Percentiles rank a stretch among this genome's conserved stretches.
These are phyloP conservation scores for Eciton burchellii DNA, from an alignment of 1,140 invertebrate species.

Conservation along the genomic window DNA sequence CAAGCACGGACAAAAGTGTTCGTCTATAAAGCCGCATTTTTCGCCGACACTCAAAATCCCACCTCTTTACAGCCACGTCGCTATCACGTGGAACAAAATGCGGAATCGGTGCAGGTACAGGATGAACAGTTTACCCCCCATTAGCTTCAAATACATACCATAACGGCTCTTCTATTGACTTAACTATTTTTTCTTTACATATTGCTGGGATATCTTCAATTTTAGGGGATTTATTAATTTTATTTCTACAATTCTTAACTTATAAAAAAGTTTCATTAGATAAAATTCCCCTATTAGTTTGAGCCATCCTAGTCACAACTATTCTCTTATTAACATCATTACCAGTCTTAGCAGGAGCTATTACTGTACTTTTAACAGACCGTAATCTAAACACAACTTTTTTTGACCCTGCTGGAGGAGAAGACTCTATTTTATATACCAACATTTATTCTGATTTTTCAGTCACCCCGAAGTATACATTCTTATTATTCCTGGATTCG, in stretches of 20 bases:
- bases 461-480: no score
- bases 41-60: conserved; percentile 26
- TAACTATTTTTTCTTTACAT: conserved; percentile 2
- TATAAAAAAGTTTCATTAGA: conserved; percentile 77
- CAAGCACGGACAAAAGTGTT: conserved; percentile 46
- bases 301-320: conserved; percentile 89
- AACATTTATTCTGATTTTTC: no score
- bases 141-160: not conserved
- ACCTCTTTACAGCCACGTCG: not conserved
- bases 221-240: conserved; percentile 78
- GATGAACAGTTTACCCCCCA: no score
- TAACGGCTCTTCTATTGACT: not conserved
- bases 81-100: conserved; percentile 47
- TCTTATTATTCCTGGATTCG: no score
- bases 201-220: not conserved
- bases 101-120: no score
- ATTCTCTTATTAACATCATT: conserved; percentile 88
- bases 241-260: conserved; percentile 88
- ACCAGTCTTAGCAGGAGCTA: conserved; percentile 90
- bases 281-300: conserved; percentile 87
- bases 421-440: conserved; percentile 90
- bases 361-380: conserved; percentile 90
- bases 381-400: conserved; percentile 90
- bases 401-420: conserved; percentile 89
- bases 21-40: conserved; percentile 58